Base-by-base conservation (phyloP, 1,140 invertebrate genomes). In the Cyphomyrmex costatus region DNA sequence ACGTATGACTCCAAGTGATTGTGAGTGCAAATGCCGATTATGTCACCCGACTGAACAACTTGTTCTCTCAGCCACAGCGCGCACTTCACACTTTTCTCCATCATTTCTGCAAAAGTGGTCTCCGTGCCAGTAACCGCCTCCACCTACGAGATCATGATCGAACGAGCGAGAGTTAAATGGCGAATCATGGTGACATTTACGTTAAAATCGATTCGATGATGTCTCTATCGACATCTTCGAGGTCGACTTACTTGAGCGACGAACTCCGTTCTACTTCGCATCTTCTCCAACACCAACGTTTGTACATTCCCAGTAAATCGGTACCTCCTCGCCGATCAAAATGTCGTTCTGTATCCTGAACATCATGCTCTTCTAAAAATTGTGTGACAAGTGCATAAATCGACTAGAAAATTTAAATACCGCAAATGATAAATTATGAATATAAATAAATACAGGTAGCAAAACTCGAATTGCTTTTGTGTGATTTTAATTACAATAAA, bases 1-100 rank as follows among this genome's bases (percentile, higher is more conserved):
- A 96, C 93, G 68, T 94, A 92, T 36, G 95, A 91, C 60, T 96
- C 94, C 21, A 95, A 77, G 74, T 95, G 95, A 86, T 96, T 96
- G 63, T 91, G 92, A 5, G 95, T 94, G 6, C 95, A 95, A 33
- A 95, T 73, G 6, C 93, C 87, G 8, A 96, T 84, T 0, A 95
- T 91, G 65, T 96, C 96, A 3, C 93, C 93, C 5, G 94, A 92
- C 56, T 93, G 89, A 14, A 96, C 85, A 3, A 95, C 95, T n/a
- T 94, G 78, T 60, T 85, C 74, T 66, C 36, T 65, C 36, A 85
- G n/a, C 63, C 79, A 87, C 24, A 89, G 60, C 70, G 79, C 76
- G 60, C 65, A 87, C 51, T 65, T 79, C 46, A 88, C 74, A 70
- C 85, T 87, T 61, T 84, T 78, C 78, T 83, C 66, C 71, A 33